Evolutionary conservation across 2,888 invertebrate genomes (phyloP).

Genomic region (Acrocera orbiculus): DNA sequence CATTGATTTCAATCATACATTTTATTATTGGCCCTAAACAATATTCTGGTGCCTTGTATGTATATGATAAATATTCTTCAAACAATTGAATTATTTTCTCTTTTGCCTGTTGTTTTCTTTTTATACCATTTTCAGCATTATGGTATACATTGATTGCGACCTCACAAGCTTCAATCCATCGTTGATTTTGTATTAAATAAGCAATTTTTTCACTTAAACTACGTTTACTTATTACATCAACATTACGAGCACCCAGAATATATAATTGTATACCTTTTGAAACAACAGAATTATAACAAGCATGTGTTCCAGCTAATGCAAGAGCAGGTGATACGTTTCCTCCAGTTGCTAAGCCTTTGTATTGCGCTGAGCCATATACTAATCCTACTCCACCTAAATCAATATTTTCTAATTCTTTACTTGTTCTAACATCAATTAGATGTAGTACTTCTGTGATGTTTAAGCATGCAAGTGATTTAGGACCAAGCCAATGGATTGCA

Average conservation of each 20-base stretch:
- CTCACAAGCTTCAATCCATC: conserved; percentile 39
- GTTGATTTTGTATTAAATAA: conserved; percentile 40
- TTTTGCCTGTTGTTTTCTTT: conserved; percentile 28
- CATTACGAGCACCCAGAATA: conserved; percentile 46
- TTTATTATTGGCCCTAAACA: conserved; percentile 28
- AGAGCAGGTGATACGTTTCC: conserved; percentile 66
- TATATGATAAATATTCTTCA: conserved; percentile 30
- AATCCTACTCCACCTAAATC: conserved; percentile 66
- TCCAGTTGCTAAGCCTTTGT: conserved; percentile 84
- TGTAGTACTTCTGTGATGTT: conserved; percentile 71
- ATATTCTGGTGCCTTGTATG: conserved; percentile 27
- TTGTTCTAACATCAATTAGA: conserved; percentile 73
- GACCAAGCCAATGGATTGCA: conserved; percentile 66
- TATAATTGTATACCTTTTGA: conserved; percentile 49
- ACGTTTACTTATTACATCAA: conserved; percentile 41
- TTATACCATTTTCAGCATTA: conserved; percentile 26
- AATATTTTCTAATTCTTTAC: conserved; percentile 67
- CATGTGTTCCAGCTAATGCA: conserved; percentile 39
- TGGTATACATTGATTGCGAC: conserved; percentile 35
- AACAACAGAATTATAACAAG: conserved; percentile 54
- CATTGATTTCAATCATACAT: conserved; percentile 27
- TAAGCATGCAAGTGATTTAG: conserved; percentile 64
- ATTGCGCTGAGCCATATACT: conserved; percentile 70
- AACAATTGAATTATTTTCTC: conserved; percentile 32
- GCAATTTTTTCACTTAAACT: conserved; percentile 50